Evolutionary conservation across 2,113 vertebrate species (phyloP).

Genomic region (zebrafish (Danio rerio)): GRCz12tu NC_133182.1:49056501-49057000

Average conservation of each 20-base stretch:
- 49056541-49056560: constrained; percentile 67
- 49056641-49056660: constrained; percentile 94
- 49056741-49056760: constrained; percentile 40
- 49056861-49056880: constrained; percentile 90
- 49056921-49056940: constrained; percentile 90
- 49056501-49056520: constrained; percentile 6
- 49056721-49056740: constrained; percentile 3
- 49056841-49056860: constrained; percentile 97
- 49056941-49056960: constrained; percentile 98
- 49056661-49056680: constrained; percentile 94
- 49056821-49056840: constrained; percentile 91
- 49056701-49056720: constrained; percentile 78
- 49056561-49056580: constrained; percentile 72
- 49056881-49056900: constrained; percentile 95
- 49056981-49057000: constrained; percentile 88
- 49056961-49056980: constrained; percentile 89
- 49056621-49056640: constrained; percentile 93
- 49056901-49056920: constrained; percentile 90
- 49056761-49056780: constrained; percentile 83
- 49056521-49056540: constrained; percentile 73
- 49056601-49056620: constrained; percentile 94
- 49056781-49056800: constrained; percentile 81
- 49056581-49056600: constrained; percentile 86
- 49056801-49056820: constrained; percentile 94
- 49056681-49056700: constrained; percentile 94